Conservation (phyloP, 2,113 vertebrate genomes). For the Geococcyx californianus region DNA sequence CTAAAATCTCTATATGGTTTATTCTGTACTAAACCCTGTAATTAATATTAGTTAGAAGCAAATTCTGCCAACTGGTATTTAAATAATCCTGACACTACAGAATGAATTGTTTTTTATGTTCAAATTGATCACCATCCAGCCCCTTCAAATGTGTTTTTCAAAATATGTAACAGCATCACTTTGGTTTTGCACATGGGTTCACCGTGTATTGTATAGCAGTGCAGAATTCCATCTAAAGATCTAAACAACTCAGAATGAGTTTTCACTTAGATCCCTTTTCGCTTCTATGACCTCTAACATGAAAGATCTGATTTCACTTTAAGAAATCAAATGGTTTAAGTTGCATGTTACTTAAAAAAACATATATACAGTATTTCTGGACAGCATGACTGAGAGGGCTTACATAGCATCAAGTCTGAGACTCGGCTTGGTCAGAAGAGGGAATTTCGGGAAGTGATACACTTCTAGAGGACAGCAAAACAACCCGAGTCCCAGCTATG, state of each 20-base stretch:
- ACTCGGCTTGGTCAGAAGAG: background rate
- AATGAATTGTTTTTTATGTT: background rate
- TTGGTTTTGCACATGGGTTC: background rate
- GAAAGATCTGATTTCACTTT: background rate
- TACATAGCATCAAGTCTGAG: background rate
- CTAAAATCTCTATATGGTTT: background rate
- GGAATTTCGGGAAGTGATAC: background rate
- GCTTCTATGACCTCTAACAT: background rate
- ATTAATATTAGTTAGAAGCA: background rate
- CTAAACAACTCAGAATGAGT: background rate
- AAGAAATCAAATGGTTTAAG: background rate
- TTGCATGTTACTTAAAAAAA: background rate
- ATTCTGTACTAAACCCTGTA: background rate
- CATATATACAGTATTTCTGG: accelerated
- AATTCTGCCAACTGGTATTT: background rate
- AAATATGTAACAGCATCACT: background rate
- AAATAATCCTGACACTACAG: background rate
- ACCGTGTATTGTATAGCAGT: background rate
- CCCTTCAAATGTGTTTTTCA: background rate
- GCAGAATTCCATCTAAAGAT: background rate
- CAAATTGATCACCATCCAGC: background rate
- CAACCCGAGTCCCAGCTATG: accelerated
- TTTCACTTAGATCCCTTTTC: background rate
- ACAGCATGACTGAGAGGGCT: background rate
- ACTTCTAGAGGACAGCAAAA: background rate